A percentile compares a stretch with the other conserved stretches of the same genome.
These are phyloP conservation scores for Cetoscarus ocellatus DNA, from an alignment of 2,797 vertebrate species.

Conservation along the genomic window DNA sequence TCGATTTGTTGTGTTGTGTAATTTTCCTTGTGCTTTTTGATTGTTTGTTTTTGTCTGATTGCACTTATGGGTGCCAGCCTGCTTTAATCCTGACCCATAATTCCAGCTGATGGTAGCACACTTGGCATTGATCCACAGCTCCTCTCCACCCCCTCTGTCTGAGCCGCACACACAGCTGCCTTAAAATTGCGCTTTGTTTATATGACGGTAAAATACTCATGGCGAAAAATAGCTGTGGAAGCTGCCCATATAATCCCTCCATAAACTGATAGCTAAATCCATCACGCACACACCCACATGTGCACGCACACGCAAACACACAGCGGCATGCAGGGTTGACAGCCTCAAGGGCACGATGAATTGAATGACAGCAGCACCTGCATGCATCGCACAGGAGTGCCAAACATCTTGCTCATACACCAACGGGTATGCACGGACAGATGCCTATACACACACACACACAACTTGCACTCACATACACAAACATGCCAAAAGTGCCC, in stretches of 20 bases:
- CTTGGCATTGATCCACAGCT: conserved; percentile 28
- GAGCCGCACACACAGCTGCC: conserved; percentile 45
- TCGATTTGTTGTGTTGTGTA: no score
- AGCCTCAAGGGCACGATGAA: conserved; percentile 70
- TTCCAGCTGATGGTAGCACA: conserved; percentile 36
- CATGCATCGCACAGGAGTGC: conserved; percentile 50
- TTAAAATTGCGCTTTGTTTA: conserved; percentile 74
- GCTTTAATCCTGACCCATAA: conserved; percentile 38
- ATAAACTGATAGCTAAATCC: conserved; percentile 81
- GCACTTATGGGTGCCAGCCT: conserved; percentile 6
- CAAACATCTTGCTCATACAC: conserved; percentile 54
- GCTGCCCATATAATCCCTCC: conserved; percentile 74
- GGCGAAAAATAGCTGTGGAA: conserved; percentile 64
- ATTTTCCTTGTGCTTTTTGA: no score
- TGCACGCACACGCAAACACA: conserved; percentile 9
- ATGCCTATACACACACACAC: conserved; percentile 9
- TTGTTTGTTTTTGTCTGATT: no score
- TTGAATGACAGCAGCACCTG: conserved; percentile 60
- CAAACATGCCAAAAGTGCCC: conserved; percentile 28
- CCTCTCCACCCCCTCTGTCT: conserved; percentile 31
- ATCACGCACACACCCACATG: conserved; percentile 27
- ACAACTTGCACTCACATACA: conserved; percentile 6
- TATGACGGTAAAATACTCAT: conserved; percentile 82
- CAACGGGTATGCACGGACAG: conserved; percentile 32
- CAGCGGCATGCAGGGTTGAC: conserved; percentile 30